A percentile compares a stretch with the other conserved stretches of the same genome.
These are phyloP conservation scores for Remorina albescens DNA, from an alignment of 2,797 vertebrate species.

Conservation along the genomic window DNA sequence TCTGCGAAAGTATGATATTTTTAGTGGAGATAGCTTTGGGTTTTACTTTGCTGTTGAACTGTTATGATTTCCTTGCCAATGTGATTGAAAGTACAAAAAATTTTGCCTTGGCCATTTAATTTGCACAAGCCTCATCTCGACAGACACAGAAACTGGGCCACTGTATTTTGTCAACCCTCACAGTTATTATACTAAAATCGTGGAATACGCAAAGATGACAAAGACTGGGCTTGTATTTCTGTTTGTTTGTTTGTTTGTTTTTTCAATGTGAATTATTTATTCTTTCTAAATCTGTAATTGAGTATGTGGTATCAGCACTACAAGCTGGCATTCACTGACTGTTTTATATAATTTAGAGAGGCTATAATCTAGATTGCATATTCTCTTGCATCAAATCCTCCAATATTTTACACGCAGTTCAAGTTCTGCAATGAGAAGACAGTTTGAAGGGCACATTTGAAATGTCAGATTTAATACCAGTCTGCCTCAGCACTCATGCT, in stretches of 20 bases:
- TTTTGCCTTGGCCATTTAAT: background rate
- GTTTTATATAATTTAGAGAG: slow-evolving; percentile 2
- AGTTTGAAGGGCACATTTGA: slow-evolving; percentile 19
- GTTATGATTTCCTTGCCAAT: background rate
- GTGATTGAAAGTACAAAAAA: background rate
- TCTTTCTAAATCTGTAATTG: slow-evolving; percentile 22
- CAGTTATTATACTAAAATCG: slow-evolving; percentile 8
- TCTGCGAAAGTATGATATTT: background rate
- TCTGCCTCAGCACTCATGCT: background rate
- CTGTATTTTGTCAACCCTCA: background rate
- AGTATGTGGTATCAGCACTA: background rate
- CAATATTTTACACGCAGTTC: slow-evolving; percentile 17
- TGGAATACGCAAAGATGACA: background rate
- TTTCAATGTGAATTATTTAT: background rate
- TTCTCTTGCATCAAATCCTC: slow-evolving; percentile 8
- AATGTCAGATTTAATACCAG: slow-evolving; percentile 11
- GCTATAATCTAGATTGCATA: background rate
- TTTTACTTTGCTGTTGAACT: slow-evolving; percentile 1
- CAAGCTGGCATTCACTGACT: background rate
- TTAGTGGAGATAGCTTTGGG: background rate
- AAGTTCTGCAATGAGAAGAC: background rate
- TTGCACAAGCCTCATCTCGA: background rate
- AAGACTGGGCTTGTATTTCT: background rate
- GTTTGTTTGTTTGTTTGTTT: no score
- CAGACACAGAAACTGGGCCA: slow-evolving; percentile 21